phyloP scores from a whole-genome alignment of 37 sponge, comb jelly and placozoan species.

The Agelas oroides region DNA sequence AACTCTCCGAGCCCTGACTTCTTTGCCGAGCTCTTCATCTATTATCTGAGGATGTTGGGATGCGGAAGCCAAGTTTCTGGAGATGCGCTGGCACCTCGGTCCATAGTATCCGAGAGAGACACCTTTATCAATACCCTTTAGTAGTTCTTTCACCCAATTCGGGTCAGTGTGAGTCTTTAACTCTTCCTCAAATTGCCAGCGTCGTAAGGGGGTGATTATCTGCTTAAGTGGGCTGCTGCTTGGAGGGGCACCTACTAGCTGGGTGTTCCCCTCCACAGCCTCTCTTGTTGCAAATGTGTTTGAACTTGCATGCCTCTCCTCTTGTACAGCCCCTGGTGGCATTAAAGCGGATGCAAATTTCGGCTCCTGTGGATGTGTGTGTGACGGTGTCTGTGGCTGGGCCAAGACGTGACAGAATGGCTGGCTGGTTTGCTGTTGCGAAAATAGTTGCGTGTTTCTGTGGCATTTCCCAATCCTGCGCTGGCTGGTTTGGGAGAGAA shows the following conservation, averaged over 20 bases:
- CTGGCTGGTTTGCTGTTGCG: no score
- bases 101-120: neutral
- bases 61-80: neutral
- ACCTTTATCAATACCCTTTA: neutral
- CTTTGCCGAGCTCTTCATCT: neutral
- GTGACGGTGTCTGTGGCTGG: no score
- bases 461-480: no score
- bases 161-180: neutral
- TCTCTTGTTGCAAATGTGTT: neutral
- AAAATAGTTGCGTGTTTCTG: no score
- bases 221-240: neutral
- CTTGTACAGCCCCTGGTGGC: neutral
- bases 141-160: neutral
- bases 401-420: no score
- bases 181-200: neutral
- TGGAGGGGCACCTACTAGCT: constrained; percentile 3
- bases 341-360: no score
- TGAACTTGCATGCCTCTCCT: neutral
- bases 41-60: neutral
- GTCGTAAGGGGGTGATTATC: constrained; percentile 20
- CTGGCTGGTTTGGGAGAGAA: no score
- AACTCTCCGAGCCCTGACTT: neutral
- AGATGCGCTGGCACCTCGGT: neutral
- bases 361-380: no score
- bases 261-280: neutral